Evolutionary conservation across 2,888 invertebrate genomes (phyloP).

Genomic region (Eupithecia centaureata): DNA sequence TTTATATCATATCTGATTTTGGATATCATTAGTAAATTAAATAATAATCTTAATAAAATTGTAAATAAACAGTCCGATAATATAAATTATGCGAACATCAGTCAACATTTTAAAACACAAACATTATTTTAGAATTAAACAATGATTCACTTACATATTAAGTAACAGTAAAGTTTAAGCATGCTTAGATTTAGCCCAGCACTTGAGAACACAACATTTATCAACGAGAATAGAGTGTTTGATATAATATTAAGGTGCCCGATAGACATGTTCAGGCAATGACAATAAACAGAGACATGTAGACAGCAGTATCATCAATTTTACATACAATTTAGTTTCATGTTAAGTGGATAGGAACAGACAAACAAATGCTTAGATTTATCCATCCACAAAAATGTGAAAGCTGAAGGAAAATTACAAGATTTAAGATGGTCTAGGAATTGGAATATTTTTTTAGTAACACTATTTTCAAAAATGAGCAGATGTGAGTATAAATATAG

Average conservation of each 20-base stretch:
- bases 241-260: not conserved
- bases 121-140: constrained; percentile 33
- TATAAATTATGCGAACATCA: constrained; percentile 76
- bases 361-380: not conserved
- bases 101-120: constrained; percentile 60
- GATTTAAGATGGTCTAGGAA: not conserved
- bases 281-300: not conserved
- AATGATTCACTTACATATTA: constrained; percentile 30
- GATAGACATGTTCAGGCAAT: not conserved
- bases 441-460: not conserved
- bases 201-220: not conserved
- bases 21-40: constrained; percentile 49
- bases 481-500: constrained; percentile 10
- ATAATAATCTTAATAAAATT: constrained; percentile 61
- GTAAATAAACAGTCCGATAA: constrained; percentile 65
- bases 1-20: constrained; percentile 39
- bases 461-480: constrained; percentile 6
- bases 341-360: not conserved
- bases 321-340: not conserved
- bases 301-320: not conserved
- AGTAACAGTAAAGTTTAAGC: constrained; percentile 22
- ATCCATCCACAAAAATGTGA: not conserved
- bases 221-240: not conserved
- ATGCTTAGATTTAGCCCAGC: not conserved
- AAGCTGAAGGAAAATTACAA: not conserved